Evolutionary conservation across 2,113 vertebrate genomes (phyloP).

Genomic region (Callocephalon fimbriatum): DNA sequence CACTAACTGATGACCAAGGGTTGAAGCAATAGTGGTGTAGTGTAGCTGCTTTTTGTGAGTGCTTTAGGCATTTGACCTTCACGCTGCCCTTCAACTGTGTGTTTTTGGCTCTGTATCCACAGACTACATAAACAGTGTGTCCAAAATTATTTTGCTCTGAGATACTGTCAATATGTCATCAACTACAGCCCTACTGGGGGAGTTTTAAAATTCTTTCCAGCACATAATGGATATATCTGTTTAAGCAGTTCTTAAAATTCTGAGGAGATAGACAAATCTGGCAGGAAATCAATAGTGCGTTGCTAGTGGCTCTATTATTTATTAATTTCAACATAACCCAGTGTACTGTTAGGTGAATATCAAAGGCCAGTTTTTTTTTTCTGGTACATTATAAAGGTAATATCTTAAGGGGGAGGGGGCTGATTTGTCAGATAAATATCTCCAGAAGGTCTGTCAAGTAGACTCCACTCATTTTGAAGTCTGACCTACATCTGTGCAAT

Average conservation of each 20-base stretch:
- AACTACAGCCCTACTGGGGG: conserved; percentile 24
- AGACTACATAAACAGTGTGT: not conserved
- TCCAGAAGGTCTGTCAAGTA: not conserved
- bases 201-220: conserved; percentile 56
- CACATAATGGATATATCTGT: conserved; percentile 61
- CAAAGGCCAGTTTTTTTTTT: not conserved
- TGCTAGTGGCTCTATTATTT: conserved; percentile 59
- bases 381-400: not conserved
- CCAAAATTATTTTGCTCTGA: conserved; percentile 55
- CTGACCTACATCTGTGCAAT: not conserved
- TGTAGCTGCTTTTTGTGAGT: not conserved
- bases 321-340: conserved; percentile 48
- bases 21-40: not conserved
- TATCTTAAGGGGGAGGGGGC: not conserved
- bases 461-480: not conserved
- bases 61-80: conserved; percentile 39
- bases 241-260: conserved; percentile 68
- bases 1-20: not conserved
- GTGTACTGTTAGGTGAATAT: conserved; percentile 10
- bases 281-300: conserved; percentile 56
- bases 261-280: conserved; percentile 44
- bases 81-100: conserved; percentile 1
- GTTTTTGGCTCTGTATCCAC: not conserved
- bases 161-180: conserved; percentile 60
- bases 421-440: not conserved